Conservation (phyloP, 2,113 vertebrate species). For the Trichechus manatus region DNA sequence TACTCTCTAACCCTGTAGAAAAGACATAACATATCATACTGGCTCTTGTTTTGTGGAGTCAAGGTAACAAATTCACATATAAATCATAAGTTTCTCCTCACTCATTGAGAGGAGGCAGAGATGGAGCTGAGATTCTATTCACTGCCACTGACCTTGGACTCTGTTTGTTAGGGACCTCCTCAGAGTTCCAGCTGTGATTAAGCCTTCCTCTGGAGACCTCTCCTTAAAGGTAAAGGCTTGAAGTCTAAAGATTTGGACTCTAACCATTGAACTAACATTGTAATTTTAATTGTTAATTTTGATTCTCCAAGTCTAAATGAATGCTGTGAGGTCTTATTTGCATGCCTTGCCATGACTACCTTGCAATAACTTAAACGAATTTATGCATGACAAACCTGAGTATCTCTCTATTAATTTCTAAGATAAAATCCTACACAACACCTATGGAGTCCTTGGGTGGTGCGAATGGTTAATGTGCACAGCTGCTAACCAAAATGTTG, state of each 20-base stretch:
- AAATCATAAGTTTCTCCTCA: background rate
- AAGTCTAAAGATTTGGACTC: background rate
- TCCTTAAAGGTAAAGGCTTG: background rate
- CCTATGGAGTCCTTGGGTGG: background rate
- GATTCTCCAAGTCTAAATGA: background rate
- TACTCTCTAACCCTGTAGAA: background rate
- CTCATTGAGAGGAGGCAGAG: background rate
- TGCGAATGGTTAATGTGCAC: background rate
- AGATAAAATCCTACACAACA: background rate
- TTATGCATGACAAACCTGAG: background rate
- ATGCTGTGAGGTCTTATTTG: background rate
- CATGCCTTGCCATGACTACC: background rate
- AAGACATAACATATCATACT: background rate
- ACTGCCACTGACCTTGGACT: background rate
- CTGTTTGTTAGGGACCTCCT: background rate
- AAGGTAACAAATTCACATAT: background rate
- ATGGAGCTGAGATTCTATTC: background rate
- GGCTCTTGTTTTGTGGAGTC: background rate
- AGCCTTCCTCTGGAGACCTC: background rate
- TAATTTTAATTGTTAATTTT: background rate
- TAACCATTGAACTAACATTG: background rate
- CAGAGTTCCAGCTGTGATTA: background rate
- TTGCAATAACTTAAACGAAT: background rate
- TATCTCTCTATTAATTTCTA: too few species aligned
- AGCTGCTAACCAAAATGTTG: background rate